These are phyloP conservation scores for Corvus cornix DNA, from an alignment of 2,113 vertebrate species.

Conservation along the genomic window DNA sequence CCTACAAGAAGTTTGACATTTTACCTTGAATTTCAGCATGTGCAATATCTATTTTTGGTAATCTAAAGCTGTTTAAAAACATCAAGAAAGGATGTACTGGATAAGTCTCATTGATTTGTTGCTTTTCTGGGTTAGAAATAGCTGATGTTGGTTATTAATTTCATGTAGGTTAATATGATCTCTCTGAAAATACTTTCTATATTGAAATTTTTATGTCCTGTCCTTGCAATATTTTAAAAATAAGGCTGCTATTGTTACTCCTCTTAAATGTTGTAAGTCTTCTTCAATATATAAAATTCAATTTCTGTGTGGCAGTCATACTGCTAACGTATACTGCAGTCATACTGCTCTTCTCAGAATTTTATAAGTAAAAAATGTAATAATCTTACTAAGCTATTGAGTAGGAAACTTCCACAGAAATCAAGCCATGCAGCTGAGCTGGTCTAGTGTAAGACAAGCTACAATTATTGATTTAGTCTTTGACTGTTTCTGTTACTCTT, in stretches of 20 bases:
- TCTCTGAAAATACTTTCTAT: constrained; percentile 2
- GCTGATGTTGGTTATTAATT: not conserved
- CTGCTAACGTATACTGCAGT: not conserved
- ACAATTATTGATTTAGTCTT: not conserved
- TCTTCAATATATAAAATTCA: not conserved
- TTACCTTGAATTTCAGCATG: not conserved
- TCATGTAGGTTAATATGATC: not conserved
- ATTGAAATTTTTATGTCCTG: not conserved
- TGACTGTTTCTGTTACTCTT: not conserved
- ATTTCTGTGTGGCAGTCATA: not conserved
- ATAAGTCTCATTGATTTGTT: not conserved
- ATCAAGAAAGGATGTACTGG: not conserved
- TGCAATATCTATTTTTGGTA: not conserved
- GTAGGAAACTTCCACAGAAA: not conserved
- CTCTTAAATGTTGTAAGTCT: not conserved
- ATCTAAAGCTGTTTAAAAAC: not conserved
- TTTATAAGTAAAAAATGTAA: not conserved
- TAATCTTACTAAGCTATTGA: not conserved
- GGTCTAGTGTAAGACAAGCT: not conserved
- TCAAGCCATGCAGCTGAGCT: not conserved
- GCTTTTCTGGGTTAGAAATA: not conserved
- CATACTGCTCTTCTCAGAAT: not conserved
- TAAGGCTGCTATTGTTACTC: not conserved
- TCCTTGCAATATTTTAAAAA: not conserved
- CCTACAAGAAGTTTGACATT: not conserved